phyloP scores from a whole-genome alignment of 2,888 invertebrate species.

The Apamea epomidion region DNA sequence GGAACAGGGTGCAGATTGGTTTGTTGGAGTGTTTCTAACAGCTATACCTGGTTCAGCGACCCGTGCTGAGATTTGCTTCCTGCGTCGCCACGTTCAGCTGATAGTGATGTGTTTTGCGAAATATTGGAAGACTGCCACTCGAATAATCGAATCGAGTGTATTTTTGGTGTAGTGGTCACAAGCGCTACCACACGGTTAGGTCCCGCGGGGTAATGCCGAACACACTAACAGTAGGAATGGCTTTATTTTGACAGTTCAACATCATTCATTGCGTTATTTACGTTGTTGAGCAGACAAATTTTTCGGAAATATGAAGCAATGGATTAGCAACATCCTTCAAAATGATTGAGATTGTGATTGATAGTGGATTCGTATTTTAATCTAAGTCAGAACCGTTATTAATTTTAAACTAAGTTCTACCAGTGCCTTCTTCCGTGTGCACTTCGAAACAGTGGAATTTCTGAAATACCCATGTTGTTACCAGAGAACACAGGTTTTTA shows the following conservation, averaged over 20 bases:
- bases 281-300: neutral
- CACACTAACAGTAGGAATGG: neutral
- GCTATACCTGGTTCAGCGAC: conserved; percentile 81
- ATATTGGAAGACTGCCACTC: conserved; percentile 20
- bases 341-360: neutral
- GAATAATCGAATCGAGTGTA: neutral
- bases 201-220: neutral
- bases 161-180: no score
- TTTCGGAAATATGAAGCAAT: neutral
- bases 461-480: neutral
- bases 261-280: neutral
- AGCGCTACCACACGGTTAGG: neutral
- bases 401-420: neutral
- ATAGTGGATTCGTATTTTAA: neutral
- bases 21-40: conserved; percentile 71
- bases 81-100: conserved; percentile 67
- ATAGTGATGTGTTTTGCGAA: conserved; percentile 58
- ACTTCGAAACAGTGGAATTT: neutral
- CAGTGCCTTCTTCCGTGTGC: neutral
- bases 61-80: conserved; percentile 79
- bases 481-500: neutral
- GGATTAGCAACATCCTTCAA: neutral
- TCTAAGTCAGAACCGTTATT: neutral
- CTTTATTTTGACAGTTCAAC: neutral
- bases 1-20: conserved; percentile 65